Conservation (phyloP, 2,888 invertebrate genomes). For the Drosophila flavopinicola region DNA sequence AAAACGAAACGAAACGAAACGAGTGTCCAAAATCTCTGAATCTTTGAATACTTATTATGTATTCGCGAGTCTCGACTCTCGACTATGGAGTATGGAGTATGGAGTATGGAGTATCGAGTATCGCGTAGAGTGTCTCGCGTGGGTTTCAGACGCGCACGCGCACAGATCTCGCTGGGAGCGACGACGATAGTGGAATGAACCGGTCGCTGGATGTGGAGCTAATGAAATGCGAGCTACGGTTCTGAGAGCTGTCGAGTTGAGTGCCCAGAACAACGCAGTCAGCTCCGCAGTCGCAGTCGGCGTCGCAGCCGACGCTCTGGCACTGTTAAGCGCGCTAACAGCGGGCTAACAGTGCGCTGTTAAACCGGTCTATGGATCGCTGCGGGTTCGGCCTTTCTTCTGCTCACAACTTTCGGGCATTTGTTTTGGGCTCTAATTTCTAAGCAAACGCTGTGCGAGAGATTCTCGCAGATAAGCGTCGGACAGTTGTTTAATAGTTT, state of each 20-base stretch:
- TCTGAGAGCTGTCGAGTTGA: constrained; percentile 71
- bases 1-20: constrained; percentile 40
- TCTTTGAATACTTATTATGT: constrained; percentile 14
- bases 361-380: constrained; percentile 61
- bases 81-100: constrained; percentile 3
- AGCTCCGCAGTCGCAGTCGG: constrained; percentile 13
- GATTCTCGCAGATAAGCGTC: constrained; percentile 62
- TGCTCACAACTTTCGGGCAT: constrained; percentile 51
- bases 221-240: constrained; percentile 79
- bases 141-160: constrained; percentile 71
- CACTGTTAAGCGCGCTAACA: constrained; percentile 41
- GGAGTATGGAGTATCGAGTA: not conserved
- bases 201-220: constrained; percentile 66
- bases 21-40: constrained; percentile 8
- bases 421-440: constrained; percentile 79
- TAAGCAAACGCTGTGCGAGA: constrained; percentile 69
- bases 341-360: constrained; percentile 56
- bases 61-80: constrained; percentile 8
- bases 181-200: constrained; percentile 50
- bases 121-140: constrained; percentile 62
- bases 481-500: constrained; percentile 79
- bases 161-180: constrained; percentile 59
- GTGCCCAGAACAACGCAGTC: constrained; percentile 69
- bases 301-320: constrained; percentile 19
- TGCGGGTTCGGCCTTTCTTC: constrained; percentile 34